Evolutionary conservation across 2,797 vertebrate species (phyloP), one percentile per base, ranked within the genome.

Genomic region (Channallabes apus): DNA sequence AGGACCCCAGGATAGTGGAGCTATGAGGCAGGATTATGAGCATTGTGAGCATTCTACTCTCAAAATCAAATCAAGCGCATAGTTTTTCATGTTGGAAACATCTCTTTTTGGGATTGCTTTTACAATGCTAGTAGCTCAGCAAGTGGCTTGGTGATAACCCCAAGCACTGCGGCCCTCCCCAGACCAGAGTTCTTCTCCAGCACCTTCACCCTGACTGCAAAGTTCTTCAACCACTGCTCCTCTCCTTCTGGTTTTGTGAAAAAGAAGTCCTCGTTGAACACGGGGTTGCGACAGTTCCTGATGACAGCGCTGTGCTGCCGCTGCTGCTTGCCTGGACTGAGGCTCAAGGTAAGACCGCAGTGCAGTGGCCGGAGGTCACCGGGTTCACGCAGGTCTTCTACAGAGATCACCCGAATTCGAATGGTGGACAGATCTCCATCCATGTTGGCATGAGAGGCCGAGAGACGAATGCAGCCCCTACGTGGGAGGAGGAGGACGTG

Each of bases 251-350:
- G 90, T 51, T 92, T 84, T 6, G 91, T 91, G 86, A 94, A 95
- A 90, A 92, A 96, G 80, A 96, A 95, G 75, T 95, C 93, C 83
- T 95, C 92, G 77, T 94, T 94, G 83, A 95, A 95, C 85, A 93
- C 88, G 5, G 92, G 91, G 68, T 86, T 90, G 75, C 85, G 82
- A 69, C 91, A 92, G 87, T 90, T 94, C 90, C 89, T 93, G 90
- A 93, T 90, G 88, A 88, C 91, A 90, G 92, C 87, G 8, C 94
- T 94, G 87, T 90, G 58, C 88, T 95, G 94, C 17, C 88, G 89
- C 90, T 95, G 93, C 77, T 92, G 90, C 88, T 94, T 95, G 64
- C 92, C 94, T 0, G 94, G 93, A 54, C 81, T 92, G 78, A 96
- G 87, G 85, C 93, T 93, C 76, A 94, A 84, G 85, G 83, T 92